Conservation (phyloP, 53 echinoderm and acorn worm genomes). For the Paracentrotus lividus region DNA sequence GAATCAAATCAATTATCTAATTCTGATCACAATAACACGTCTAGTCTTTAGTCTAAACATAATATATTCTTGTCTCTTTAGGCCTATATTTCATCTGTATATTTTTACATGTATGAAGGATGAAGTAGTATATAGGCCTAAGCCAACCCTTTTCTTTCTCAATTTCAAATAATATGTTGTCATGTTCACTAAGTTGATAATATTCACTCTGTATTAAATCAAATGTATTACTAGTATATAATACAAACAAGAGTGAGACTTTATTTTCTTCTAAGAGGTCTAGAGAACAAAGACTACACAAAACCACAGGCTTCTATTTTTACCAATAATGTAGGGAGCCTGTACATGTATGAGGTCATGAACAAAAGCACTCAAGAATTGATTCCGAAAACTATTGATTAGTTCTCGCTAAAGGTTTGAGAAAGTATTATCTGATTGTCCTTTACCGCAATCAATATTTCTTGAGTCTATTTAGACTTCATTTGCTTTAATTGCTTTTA, state of each 20-base stretch:
- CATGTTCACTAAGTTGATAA: too few species aligned
- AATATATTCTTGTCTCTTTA: not conserved
- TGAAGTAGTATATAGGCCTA: too few species aligned
- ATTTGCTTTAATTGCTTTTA: slow-evolving; percentile 57
- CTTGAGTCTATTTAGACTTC: slow-evolving; percentile 7
- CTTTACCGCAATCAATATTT: not conserved
- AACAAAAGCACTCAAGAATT: slow-evolving; percentile 44
- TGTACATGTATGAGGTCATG: not conserved
- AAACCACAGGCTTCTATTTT: slow-evolving; percentile 47
- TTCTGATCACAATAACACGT: not conserved
- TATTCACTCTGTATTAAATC: too few species aligned
- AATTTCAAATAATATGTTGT: too few species aligned
- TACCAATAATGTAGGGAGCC: not conserved
- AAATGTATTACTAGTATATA: too few species aligned
- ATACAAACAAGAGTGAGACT: too few species aligned
- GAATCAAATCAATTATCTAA: not conserved
- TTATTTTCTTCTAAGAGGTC: too few species aligned
- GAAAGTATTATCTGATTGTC: slow-evolving; percentile 51
- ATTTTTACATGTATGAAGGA: too few species aligned
- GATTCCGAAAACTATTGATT: slow-evolving; percentile 26
- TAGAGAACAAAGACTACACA: not conserved
- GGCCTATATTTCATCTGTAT: not conserved
- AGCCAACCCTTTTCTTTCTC: too few species aligned
- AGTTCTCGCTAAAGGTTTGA: not conserved
- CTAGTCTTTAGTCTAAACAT: not conserved